Conservation (phyloP, 2,888 invertebrate genomes). For the Orchesella flavescens region DNA sequence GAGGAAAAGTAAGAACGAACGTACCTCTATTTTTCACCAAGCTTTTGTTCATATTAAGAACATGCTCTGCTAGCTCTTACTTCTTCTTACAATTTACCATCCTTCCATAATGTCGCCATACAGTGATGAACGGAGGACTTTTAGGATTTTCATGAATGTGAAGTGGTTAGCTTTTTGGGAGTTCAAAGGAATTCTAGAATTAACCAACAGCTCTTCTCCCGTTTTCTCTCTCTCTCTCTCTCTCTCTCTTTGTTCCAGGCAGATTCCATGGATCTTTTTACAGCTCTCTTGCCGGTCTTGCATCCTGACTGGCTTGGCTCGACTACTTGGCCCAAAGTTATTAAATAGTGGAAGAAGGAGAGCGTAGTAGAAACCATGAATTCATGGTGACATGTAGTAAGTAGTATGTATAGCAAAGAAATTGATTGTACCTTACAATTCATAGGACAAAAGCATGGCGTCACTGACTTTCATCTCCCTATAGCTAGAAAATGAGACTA, state of each 20-base stretch:
- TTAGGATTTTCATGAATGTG: slow-evolving; percentile 29
- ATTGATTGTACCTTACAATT: slow-evolving; percentile 9
- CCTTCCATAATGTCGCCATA: background rate
- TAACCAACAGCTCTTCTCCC: slow-evolving; percentile 2
- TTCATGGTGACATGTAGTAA: no score
- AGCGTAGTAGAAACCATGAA: no score
- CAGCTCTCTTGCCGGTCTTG: background rate
- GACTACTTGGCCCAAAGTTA: background rate
- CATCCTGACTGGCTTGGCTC: background rate
- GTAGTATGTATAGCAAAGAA: slow-evolving; percentile 9
- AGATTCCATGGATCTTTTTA: slow-evolving; percentile 10
- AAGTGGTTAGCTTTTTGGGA: slow-evolving; percentile 27
- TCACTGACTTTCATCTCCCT: no score
- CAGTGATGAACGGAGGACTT: background rate
- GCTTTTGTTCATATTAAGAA: no score
- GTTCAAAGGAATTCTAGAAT: slow-evolving; percentile 34
- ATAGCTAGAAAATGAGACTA: no score
- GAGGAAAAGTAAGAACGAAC: no score
- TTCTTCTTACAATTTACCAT: no score
- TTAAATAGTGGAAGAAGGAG: no score
- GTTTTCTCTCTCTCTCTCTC: no score
- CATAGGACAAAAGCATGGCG: background rate
- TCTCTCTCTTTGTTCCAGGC: background rate
- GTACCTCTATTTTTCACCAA: no score
- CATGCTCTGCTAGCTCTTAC: no score